These are phyloP conservation scores for Taphrorychus bicolor DNA, from an alignment of 2,888 invertebrate species.

Conservation along the genomic window DNA sequence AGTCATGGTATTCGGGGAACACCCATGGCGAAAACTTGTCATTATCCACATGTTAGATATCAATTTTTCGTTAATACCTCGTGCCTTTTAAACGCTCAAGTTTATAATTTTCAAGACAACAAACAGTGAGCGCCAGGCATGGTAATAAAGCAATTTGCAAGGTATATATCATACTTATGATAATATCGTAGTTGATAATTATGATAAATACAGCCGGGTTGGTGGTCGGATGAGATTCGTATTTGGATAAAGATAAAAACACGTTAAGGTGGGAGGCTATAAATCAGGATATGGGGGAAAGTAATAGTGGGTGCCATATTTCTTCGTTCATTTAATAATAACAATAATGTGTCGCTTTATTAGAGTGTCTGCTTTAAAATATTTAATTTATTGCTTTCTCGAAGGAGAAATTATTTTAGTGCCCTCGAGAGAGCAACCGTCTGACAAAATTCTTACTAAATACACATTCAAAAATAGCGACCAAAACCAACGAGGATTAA, in stretches of 20 bases:
- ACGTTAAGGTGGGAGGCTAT: conserved; percentile 2
- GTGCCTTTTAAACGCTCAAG: neutral
- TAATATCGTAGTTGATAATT: conserved; percentile 24
- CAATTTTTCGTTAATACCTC: neutral
- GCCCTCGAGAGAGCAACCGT: too few relatives aligned
- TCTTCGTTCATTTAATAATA: neutral
- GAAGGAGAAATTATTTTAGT: too few relatives aligned
- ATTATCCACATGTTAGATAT: neutral
- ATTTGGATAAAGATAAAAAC: conserved; percentile 10
- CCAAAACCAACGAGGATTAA: too few relatives aligned
- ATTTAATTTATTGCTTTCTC: too few relatives aligned
- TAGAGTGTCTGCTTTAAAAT: neutral
- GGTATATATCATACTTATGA: conserved; percentile 19
- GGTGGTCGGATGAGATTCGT: conserved; percentile 23
- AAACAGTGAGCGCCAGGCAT: neutral
- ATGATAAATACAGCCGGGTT: conserved; percentile 25
- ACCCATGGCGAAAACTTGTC: neutral
- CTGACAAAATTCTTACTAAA: too few relatives aligned
- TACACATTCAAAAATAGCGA: too few relatives aligned
- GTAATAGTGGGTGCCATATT: conserved; percentile 7
- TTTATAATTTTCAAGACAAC: neutral
- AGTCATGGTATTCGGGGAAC: neutral
- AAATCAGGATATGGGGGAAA: conserved; percentile 6
- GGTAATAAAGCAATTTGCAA: conserved; percentile 3
- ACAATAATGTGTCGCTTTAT: neutral